Base-by-base conservation (phyloP, 2,888 invertebrate genomes). In the Julus scanicus region DNA sequence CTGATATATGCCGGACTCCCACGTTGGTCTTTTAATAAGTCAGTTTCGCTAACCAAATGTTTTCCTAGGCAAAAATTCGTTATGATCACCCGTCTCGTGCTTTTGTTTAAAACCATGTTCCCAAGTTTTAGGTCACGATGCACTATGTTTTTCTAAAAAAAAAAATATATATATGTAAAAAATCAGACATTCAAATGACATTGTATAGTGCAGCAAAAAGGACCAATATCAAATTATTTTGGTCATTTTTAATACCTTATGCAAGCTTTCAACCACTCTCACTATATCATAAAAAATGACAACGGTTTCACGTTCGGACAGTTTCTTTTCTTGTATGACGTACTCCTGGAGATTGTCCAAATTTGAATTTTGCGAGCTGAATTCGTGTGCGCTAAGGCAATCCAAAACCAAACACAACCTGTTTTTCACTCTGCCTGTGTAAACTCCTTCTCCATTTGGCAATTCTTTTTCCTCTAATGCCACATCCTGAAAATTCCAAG, bases 1-100 rank as follows among this genome's bases (percentile, higher is more conserved):
- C 96, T 96, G 90, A 96, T 96, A 91, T 96, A 96, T 0, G 96
- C 96, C 0, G 96, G 96, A 0, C 96, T 96, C 0, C 96, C 96
- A 91, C 95, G 93, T 91, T 96, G 96, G 92, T 96, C 96, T 90
- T 94, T 95, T 80, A 96, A 92, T 53, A 95, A 92, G 90, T 96
- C 95, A 89, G 94, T 93, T 91, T 95, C 95, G 89, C 94, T 95
- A n/a, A 95, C 94, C 40, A 96, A 93, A 91, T 95, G 95, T 89
- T 95, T 95, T 0, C 96, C 96, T 87, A 96, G 93, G 91, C 95
- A 96, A 92, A 96, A 96, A 92, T 96, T 96, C 0, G 95, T 95
- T 39, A 96, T 93, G 1, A 94, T 94, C 11, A 96, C 94, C 63
- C 92, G 91, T 88, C 92, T 90, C 5, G 95, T 95, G 89, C 94